Evolutionary conservation across 2,113 vertebrate genomes (phyloP).

Genomic region (Brachyistius frenatus): DNA sequence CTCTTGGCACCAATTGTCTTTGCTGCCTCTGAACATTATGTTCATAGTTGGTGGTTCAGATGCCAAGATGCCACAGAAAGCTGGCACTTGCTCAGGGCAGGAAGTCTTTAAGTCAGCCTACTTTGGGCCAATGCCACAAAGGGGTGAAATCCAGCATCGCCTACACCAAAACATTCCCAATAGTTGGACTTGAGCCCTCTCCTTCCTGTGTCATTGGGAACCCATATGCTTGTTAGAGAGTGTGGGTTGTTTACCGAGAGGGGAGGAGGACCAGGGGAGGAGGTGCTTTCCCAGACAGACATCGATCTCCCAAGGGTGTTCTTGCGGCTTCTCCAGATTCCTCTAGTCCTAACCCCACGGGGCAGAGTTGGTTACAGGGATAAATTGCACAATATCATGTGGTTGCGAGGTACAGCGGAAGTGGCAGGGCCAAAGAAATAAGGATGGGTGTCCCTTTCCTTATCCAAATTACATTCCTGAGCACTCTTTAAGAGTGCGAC

Average conservation of each 20-base stretch:
- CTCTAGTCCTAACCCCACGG: slow-evolving; percentile 55
- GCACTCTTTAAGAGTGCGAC: slow-evolving; percentile 54
- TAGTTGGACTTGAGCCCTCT: slow-evolving; percentile 70
- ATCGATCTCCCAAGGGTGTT: slow-evolving; percentile 72
- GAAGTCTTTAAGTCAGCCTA: slow-evolving; percentile 76
- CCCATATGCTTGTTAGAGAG: slow-evolving; percentile 75
- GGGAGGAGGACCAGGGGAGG: slow-evolving; percentile 62
- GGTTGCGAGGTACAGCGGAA: slow-evolving; percentile 33
- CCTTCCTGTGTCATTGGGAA: slow-evolving; percentile 78
- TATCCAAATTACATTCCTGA: slow-evolving; percentile 70
- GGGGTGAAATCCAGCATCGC: slow-evolving; percentile 73
- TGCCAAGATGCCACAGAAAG: slow-evolving; percentile 73
- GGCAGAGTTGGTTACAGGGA: slow-evolving; percentile 49
- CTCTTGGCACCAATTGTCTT: slow-evolving; percentile 66
- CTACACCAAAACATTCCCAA: slow-evolving; percentile 62
- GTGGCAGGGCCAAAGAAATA: slow-evolving; percentile 22
- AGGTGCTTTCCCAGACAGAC: slow-evolving; percentile 71
- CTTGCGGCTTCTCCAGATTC: slow-evolving; percentile 72
- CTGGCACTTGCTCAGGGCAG: slow-evolving; percentile 67
- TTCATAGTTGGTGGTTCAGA: slow-evolving; percentile 64
- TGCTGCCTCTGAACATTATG: slow-evolving; percentile 66
- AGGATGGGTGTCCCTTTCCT: slow-evolving; percentile 26
- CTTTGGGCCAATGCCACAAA: slow-evolving; percentile 69
- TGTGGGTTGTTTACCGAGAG: slow-evolving; percentile 63
- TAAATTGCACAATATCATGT: slow-evolving; percentile 58